A percentile compares a stretch with the other conserved stretches of the same genome.
These are phyloP conservation scores for Styela plicata DNA, from an alignment of 23 tunicate genomes.

Conservation along the genomic window DNA sequence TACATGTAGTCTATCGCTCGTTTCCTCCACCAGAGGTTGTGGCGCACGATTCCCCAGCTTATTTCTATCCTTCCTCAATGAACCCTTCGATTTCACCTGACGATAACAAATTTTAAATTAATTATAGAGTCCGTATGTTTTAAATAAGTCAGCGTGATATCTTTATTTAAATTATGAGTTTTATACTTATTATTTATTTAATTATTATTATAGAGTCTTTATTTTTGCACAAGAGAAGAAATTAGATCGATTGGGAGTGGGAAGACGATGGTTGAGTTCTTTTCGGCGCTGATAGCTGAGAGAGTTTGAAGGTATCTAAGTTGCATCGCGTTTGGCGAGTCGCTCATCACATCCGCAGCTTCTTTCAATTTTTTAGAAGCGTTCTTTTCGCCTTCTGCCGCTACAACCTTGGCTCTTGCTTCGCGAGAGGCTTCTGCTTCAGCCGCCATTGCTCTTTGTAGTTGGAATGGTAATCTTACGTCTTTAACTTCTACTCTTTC, in stretches of 20 bases:
- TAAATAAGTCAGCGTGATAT: no score
- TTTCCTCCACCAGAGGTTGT: no score
- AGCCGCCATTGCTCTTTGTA: slow-evolving; percentile 97
- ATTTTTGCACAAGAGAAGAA: slow-evolving; percentile 13
- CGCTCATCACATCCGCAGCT: slow-evolving; percentile 86
- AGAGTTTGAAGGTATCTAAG: slow-evolving; percentile 85
- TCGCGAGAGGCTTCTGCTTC: slow-evolving; percentile 97
- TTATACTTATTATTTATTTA: no score
- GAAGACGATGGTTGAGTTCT: slow-evolving; percentile 89
- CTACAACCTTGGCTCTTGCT: slow-evolving; percentile 96
- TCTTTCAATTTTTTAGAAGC: slow-evolving; percentile 87
- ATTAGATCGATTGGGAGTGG: slow-evolving; percentile 86
- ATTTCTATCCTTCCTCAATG: no score
- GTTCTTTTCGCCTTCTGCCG: slow-evolving; percentile 96
- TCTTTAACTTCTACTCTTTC: slow-evolving; percentile 92
- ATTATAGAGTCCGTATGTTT: no score
- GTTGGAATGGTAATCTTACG: slow-evolving; percentile 72
- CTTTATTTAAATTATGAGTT: no score
- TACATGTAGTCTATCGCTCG: no score
- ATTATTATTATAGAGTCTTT: no score
- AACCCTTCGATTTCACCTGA: no score
- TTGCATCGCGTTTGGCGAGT: slow-evolving; percentile 90
- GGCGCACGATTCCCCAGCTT: no score
- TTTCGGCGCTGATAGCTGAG: slow-evolving; percentile 85
- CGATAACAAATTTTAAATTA: no score